These are phyloP conservation scores for Perognathus longimembris DNA, from an alignment of 2,113 vertebrate genomes.

Conservation along the genomic window DNA sequence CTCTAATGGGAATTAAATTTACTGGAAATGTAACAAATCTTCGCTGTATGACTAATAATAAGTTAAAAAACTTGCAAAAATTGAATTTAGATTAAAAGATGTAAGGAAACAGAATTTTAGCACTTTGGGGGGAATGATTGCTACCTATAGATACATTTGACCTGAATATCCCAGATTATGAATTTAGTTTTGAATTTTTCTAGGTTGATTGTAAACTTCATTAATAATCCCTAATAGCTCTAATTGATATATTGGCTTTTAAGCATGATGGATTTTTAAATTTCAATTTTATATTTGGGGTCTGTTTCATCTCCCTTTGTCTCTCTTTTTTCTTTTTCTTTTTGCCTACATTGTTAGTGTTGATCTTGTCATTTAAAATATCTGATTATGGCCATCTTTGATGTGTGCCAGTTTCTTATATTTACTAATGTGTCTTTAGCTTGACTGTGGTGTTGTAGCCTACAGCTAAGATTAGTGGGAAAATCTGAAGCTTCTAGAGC, in stretches of 20 bases:
- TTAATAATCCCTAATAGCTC: neutral
- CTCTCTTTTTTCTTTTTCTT: neutral
- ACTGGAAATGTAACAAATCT: too few species aligned
- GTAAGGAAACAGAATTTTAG: neutral
- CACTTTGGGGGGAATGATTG: neutral
- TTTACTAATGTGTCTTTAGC: neutral
- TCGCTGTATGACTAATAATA: too few species aligned
- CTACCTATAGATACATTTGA: neutral
- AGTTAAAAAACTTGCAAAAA: neutral
- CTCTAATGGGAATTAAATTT: neutral
- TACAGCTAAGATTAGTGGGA: neutral
- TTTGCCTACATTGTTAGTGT: neutral
- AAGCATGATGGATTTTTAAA: neutral
- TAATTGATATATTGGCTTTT: neutral
- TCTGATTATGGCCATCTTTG: neutral
- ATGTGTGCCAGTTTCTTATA: neutral
- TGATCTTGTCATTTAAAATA: neutral
- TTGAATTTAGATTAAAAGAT: neutral
- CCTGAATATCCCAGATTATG: neutral
- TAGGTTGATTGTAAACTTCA: neutral
- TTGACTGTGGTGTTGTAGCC: neutral
- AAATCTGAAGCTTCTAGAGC: neutral
- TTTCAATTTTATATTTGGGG: neutral
- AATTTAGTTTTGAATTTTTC: neutral
- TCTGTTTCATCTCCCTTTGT: neutral